A percentile compares a stretch with the other conserved stretches of the same genome.
Conservation (phyloP, 2,113 vertebrate genomes). For the Salvelinus sp. region DNA sequence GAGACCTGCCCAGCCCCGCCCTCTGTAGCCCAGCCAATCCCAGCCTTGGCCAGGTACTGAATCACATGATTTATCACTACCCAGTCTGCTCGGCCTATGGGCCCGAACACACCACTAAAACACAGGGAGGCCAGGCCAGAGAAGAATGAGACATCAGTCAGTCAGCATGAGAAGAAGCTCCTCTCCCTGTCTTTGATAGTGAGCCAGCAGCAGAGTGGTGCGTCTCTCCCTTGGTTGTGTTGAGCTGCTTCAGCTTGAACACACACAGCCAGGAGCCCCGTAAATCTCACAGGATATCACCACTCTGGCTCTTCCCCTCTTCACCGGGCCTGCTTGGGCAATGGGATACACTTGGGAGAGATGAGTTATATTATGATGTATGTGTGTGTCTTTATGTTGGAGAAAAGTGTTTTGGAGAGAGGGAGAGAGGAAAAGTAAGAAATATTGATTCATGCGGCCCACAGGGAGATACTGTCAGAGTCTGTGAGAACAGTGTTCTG, state of each 20-base stretch:
- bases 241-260: not conserved
- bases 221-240: conserved; percentile 20
- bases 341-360: conserved; percentile 35
- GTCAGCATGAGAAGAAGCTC: conserved; percentile 6
- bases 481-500: conserved; percentile 4
- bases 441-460: not conserved
- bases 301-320: conserved; percentile 25
- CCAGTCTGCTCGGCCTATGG: conserved; percentile 15
- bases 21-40: not conserved
- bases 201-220: conserved; percentile 31
- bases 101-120: conserved; percentile 12
- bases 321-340: conserved; percentile 34
- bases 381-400: not conserved
- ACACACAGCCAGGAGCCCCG: conserved; percentile 21
- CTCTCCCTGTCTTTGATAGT: conserved; percentile 37
- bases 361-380: conserved; percentile 41
- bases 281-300: conserved; percentile 45
- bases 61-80: conserved; percentile 37
- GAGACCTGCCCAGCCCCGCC: conserved; percentile 11
- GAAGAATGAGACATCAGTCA: conserved; percentile 33
- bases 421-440: not conserved
- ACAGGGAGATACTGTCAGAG: not conserved
- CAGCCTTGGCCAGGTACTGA: not conserved
- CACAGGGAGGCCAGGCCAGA: conserved; percentile 18
- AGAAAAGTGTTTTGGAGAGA: not conserved